phyloP scores from a whole-genome alignment of 2,888 invertebrate genomes.

The Drosophila paracracens region DNA sequence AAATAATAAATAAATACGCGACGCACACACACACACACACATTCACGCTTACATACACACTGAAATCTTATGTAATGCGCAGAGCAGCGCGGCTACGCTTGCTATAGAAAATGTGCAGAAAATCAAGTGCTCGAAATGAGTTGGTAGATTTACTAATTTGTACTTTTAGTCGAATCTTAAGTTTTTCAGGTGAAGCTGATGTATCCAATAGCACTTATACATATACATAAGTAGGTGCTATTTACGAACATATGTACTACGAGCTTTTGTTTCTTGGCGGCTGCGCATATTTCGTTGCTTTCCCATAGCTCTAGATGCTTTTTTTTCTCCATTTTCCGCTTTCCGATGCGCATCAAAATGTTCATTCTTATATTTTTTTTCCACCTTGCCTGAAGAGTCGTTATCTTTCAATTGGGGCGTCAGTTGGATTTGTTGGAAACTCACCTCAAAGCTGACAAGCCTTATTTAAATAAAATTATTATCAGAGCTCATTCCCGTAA shows the following conservation, averaged over 20 bases:
- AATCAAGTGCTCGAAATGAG: slow-evolving; percentile 19
- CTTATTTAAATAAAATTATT: slow-evolving; percentile 2
- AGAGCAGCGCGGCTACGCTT: slow-evolving; percentile 40
- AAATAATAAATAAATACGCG: slow-evolving; percentile 69
- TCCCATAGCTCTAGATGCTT: slow-evolving; percentile 11
- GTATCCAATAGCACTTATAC: not conserved
- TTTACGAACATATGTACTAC: slow-evolving; percentile 7
- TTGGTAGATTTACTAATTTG: slow-evolving; percentile 14
- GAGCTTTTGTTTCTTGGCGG: slow-evolving; percentile 44
- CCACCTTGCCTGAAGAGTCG: slow-evolving; percentile 42
- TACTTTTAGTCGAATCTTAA: slow-evolving; percentile 4
- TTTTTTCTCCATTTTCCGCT: slow-evolving; percentile 3
- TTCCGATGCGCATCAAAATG: slow-evolving; percentile 13
- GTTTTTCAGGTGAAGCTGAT: not conserved
- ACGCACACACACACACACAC: slow-evolving; percentile 29
- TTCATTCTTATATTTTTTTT: slow-evolving; percentile 26
- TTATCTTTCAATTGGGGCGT: slow-evolving; percentile 53
- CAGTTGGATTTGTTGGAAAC: slow-evolving; percentile 40
- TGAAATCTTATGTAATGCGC: slow-evolving; percentile 40
- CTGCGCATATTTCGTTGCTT: slow-evolving; percentile 60
- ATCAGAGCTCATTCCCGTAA: not conserved
- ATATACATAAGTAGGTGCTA: slow-evolving; percentile 12
- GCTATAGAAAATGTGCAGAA: slow-evolving; percentile 25
- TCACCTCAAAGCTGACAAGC: slow-evolving; percentile 40
- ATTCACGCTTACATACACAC: not conserved